Percentiles rank a stretch among this genome's conserved stretches.
These are phyloP conservation scores for Herpetotheres cachinnans DNA, from an alignment of 2,113 vertebrate genomes.

Conservation along the genomic window DNA sequence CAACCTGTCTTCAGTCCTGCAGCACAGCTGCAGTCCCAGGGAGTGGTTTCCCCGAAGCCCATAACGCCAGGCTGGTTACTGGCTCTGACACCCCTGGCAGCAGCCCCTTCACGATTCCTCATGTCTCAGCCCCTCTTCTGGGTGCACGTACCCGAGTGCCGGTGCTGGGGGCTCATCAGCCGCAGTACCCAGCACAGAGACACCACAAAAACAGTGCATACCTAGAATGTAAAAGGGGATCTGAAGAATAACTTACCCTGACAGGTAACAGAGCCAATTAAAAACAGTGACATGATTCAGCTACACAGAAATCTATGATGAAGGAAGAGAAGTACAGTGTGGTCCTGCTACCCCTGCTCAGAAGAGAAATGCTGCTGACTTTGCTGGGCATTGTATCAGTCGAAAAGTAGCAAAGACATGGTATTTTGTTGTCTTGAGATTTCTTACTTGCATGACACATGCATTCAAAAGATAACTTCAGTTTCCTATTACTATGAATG, in stretches of 20 bases:
- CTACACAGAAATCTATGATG: neutral
- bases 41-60: neutral
- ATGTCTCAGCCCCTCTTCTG: rapidly evolving
- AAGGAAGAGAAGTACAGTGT: neutral
- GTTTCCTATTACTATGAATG: neutral
- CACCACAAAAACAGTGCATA: rapidly evolving
- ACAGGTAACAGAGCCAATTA: neutral
- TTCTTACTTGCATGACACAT: neutral
- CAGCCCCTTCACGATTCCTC: neutral
- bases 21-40: neutral
- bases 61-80: neutral
- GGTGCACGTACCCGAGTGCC: rapidly evolving
- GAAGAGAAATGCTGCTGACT: neutral
- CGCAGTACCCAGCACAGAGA: neutral
- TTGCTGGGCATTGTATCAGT: neutral
- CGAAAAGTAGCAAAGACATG: neutral
- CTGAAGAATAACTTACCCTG: neutral
- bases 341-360: neutral
- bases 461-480: neutral
- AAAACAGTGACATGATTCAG: neutral
- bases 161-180: neutral
- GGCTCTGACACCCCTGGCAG: neutral
- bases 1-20: neutral
- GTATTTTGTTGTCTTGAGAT: neutral
- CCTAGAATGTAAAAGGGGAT: neutral